Conservation (phyloP, 2,888 invertebrate genomes). For the Andrena haemorrhoa region DNA sequence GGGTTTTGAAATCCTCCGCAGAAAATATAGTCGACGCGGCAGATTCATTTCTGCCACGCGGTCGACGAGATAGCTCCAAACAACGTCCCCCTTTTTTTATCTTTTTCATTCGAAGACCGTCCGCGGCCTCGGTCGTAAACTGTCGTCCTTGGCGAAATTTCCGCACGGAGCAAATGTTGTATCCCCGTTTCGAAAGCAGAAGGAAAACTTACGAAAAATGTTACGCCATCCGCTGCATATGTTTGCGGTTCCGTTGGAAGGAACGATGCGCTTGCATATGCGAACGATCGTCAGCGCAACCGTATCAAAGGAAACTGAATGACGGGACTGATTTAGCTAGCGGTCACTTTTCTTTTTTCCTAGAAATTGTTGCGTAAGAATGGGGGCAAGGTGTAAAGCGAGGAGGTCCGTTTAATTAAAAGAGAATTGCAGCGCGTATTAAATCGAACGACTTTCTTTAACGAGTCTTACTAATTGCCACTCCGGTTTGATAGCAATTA, state of each 20-base stretch:
- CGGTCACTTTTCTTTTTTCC: neutral
- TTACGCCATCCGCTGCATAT: neutral
- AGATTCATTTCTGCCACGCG: neutral
- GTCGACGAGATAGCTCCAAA: neutral
- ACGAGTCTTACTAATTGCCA: too few relatives aligned
- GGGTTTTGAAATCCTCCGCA: neutral
- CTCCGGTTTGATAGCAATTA: too few relatives aligned
- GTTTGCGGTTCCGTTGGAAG: neutral
- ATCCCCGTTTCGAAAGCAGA: neutral
- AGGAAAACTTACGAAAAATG: neutral
- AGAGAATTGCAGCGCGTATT: too few relatives aligned
- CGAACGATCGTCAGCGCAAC: neutral
- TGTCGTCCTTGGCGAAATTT: conserved; percentile 1
- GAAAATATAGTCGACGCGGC: neutral
- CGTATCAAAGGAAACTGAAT: neutral
- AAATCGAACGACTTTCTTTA: too few relatives aligned
- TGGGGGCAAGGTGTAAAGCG: too few relatives aligned
- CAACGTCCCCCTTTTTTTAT: neutral
- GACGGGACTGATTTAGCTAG: neutral
- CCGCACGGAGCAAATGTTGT: too few relatives aligned
- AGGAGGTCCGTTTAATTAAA: too few relatives aligned
- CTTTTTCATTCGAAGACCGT: neutral
- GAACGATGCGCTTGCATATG: neutral
- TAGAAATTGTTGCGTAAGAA: too few relatives aligned
- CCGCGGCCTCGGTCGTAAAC: neutral